Conservation (phyloP, 2,888 invertebrate genomes). For the Heliconius ethilla region DNA sequence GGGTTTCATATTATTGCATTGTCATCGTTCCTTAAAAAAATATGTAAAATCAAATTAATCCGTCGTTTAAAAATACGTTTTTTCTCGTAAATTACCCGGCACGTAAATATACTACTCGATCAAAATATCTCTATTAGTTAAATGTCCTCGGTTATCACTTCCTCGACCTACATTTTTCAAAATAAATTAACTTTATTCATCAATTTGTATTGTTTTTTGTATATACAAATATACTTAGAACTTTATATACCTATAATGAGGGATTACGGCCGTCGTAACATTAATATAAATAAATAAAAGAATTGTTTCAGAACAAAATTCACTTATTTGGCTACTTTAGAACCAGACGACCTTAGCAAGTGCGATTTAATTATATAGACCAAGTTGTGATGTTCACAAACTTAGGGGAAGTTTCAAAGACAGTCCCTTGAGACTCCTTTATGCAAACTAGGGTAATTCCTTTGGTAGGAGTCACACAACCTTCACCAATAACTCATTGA, state of each 20-base stretch:
- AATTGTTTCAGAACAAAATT: not conserved
- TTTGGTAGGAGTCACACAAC: conserved; percentile 72
- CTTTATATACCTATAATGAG: too few relatives aligned
- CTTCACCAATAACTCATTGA: conserved; percentile 72
- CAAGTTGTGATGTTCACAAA: conserved; percentile 73
- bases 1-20: too few relatives aligned
- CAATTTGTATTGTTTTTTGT: not conserved
- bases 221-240: too few relatives aligned
- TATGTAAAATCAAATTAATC: too few relatives aligned
- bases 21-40: too few relatives aligned
- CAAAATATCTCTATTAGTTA: not conserved
- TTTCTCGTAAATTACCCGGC: too few relatives aligned
- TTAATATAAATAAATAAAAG: not conserved
- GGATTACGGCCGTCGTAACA: not conserved
- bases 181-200: not conserved
- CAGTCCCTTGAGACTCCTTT: conserved; percentile 74
- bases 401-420: conserved; percentile 72
- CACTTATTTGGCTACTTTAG: not conserved
- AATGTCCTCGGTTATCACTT: not conserved
- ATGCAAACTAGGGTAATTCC: conserved; percentile 78
- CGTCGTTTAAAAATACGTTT: too few relatives aligned
- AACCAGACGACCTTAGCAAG: conserved; percentile 33
- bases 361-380: conserved; percentile 69
- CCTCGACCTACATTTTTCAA: not conserved
- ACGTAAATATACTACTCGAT: not conserved